phyloP scores from a whole-genome alignment of 1,140 invertebrate genomes.

The Brachionus koreanus region DNA sequence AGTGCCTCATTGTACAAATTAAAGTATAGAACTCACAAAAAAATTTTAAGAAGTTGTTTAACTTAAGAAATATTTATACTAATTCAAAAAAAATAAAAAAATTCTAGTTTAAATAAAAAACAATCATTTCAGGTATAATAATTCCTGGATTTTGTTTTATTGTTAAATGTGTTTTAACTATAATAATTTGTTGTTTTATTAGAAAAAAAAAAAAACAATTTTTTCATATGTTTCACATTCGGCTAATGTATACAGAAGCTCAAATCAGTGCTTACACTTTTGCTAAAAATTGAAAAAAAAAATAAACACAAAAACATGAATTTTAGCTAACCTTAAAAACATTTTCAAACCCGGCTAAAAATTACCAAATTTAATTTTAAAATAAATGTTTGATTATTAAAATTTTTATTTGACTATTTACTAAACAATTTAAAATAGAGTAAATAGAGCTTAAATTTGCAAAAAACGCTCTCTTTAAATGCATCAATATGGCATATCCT shows the following conservation, averaged over 20 bases:
- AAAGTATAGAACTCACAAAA: not conserved
- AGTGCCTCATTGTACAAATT: not conserved
- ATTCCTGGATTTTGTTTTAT: not conserved
- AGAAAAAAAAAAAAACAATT: not conserved
- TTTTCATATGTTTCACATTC: not conserved
- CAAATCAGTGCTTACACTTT: not conserved
- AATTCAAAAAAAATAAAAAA: not conserved
- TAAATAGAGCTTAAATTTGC: not conserved
- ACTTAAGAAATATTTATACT: not conserved
- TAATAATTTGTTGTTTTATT: not conserved
- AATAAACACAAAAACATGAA: no score
- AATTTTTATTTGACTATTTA: not conserved
- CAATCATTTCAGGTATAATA: not conserved
- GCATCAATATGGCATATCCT: not conserved
- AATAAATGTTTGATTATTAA: no score
- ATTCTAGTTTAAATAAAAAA: not conserved
- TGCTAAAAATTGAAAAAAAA: not conserved
- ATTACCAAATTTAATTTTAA: no score
- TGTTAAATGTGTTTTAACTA: not conserved
- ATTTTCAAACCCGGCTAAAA: no score
- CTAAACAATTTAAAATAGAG: not conserved
- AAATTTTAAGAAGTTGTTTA: not conserved
- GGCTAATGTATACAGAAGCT: not conserved
- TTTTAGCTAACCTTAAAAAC: no score
- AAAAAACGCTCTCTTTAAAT: not conserved